A percentile compares a stretch with the other conserved stretches of the same genome.
Conservation (phyloP, 2,797 vertebrate genomes). For the Nannoperca australis region DNA sequence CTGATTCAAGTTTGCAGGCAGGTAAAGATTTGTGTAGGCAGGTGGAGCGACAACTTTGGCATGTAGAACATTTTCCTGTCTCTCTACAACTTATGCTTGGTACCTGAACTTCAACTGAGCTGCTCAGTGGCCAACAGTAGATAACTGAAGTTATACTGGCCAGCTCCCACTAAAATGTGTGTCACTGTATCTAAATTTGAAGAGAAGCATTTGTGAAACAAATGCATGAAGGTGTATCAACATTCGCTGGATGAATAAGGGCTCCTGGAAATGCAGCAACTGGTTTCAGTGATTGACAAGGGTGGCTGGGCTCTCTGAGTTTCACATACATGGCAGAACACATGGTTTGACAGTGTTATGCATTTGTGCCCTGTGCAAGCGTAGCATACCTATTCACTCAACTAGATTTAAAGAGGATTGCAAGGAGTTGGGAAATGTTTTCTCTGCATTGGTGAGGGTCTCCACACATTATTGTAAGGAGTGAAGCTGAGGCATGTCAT, state of each 20-base stretch:
- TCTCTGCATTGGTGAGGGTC: slow-evolving; percentile 56
- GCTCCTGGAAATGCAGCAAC: slow-evolving; percentile 48
- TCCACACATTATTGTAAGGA: slow-evolving; percentile 53
- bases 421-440: slow-evolving; percentile 73
- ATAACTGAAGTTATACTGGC: slow-evolving; percentile 1
- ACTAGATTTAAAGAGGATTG: slow-evolving; percentile 72
- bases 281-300: slow-evolving; percentile 40
- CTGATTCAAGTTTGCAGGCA: neutral
- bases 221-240: neutral
- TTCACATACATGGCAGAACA: slow-evolving; percentile 67
- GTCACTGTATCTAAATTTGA: neutral
- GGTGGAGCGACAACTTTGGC: neutral
- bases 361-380: slow-evolving; percentile 63
- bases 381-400: slow-evolving; percentile 73
- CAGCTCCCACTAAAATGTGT: neutral
- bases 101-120: neutral
- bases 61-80: neutral
- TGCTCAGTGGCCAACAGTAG: neutral
- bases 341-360: slow-evolving; percentile 58
- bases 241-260: slow-evolving; percentile 4
- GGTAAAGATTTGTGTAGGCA: neutral
- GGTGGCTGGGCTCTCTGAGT: slow-evolving; percentile 34
- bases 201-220: neutral
- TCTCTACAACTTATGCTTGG: neutral
- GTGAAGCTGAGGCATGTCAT: slow-evolving; percentile 67